Evolutionary conservation across 2,888 invertebrate species (phyloP), one percentile per base, ranked within the genome.

Genomic region (Sympetrum striolatum): DNA sequence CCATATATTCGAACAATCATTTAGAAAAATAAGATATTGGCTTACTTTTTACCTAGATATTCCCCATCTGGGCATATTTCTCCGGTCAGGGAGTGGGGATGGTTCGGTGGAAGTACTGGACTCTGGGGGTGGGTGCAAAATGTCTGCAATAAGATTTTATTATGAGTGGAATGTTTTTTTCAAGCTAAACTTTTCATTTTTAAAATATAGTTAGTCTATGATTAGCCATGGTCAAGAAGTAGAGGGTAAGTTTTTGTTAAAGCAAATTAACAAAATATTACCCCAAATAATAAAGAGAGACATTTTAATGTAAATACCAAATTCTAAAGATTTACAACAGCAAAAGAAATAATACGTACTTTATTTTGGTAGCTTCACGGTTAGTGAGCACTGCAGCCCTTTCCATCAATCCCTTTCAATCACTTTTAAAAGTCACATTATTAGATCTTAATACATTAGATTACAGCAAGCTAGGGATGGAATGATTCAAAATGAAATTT

Each of bases 21-120:
- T 44, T 25, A n/a, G 22, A 44, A 37, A 80, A 80, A 80, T 80
- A 80, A 80, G 35, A n/a, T 37, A 80, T 80, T 80, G 53, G 80
- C 90, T 91, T 91, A 90, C 80, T 91, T 91, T 90, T 90, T 91
- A 91, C 91, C 91, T 90, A 44, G 90, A 39, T 90, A 79, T 90
- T 90, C 91, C 90, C 58, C 91, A 90, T 60, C 92, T 91, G 15
- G 91, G 90, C 44, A 91, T 64, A 48, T 91, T 91, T 90, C 92
- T 91, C 60, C 91, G 90, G 39, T 91, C 92, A 48, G 91, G 91
- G n/a, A 91, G 90, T 64, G 92, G 92, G 12, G 92, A 92, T 25
- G 91, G 90, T 79, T 92, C 92, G 22, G 91, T 92, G 25, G 92
- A 92, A 39, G 92, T 92, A 81, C 91, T 91, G 64, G 91, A 91